Evolutionary conservation across 1,140 invertebrate species (phyloP).

Genomic region (Rhagoletis zephyria): DNA sequence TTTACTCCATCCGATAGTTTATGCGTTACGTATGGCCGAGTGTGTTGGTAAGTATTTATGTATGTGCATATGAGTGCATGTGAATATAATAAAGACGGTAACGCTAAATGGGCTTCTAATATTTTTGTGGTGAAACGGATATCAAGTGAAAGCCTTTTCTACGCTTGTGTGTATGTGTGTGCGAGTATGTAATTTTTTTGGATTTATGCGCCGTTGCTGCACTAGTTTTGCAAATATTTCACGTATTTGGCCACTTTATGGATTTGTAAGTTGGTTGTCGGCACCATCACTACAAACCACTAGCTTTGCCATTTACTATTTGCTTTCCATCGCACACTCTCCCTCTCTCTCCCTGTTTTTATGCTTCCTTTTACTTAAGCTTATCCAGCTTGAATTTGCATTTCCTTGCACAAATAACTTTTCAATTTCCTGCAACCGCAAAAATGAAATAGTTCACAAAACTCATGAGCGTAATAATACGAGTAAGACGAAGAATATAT

Average conservation of each 20-base stretch:
- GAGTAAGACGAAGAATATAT: neutral
- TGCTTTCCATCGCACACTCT: neutral
- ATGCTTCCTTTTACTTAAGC: neutral
- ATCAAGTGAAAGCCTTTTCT: neutral
- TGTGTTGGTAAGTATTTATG: neutral
- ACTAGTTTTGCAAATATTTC: constrained; percentile 23
- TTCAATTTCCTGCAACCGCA: constrained; percentile 55
- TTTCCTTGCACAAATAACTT: constrained; percentile 53
- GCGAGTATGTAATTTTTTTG: neutral
- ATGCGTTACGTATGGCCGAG: neutral
- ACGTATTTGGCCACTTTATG: constrained; percentile 47
- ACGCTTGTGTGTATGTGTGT: neutral
- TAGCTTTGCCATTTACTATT: neutral
- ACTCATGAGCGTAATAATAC: constrained; percentile 17
- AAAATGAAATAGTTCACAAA: constrained; percentile 51
- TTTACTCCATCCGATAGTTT: constrained; percentile 6
- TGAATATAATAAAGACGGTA: constrained; percentile 26
- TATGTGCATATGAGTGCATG: neutral
- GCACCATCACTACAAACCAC: neutral
- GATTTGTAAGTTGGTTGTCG: constrained; percentile 18
- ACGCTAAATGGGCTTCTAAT: constrained; percentile 7
- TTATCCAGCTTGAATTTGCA: constrained; percentile 27
- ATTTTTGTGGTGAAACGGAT: neutral
- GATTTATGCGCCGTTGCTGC: constrained; percentile 10
- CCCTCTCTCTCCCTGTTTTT: neutral